Evolutionary conservation across 2,888 invertebrate species (phyloP).

Genomic region (Glaucopsyche alexis): DNA sequence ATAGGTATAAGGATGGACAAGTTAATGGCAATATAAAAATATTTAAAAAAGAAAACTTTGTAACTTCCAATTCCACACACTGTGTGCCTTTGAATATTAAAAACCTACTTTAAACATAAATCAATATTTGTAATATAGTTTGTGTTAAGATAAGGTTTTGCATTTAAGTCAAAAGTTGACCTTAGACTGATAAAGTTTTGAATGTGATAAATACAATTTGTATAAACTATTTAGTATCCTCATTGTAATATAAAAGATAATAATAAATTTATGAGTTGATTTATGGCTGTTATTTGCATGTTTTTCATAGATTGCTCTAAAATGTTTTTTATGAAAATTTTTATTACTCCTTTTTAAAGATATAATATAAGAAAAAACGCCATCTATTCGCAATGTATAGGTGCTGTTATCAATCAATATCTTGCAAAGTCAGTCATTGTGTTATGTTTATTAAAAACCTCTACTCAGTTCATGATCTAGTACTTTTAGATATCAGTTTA

Average conservation of each 20-base stretch:
- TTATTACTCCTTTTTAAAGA: neutral
- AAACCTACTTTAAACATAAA: neutral
- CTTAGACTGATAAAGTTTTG: constrained; percentile 35
- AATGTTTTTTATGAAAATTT: neutral
- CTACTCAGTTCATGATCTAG: neutral
- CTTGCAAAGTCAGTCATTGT: too few relatives aligned
- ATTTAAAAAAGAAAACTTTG: too few relatives aligned
- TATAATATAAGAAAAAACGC: neutral
- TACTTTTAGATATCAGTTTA: neutral
- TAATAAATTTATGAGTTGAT: constrained; percentile 26
- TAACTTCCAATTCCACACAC: neutral
- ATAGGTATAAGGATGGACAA: too few relatives aligned
- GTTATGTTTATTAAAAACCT: too few relatives aligned
- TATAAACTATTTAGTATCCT: constrained; percentile 32
- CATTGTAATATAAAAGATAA: constrained; percentile 10
- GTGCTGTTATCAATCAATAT: neutral
- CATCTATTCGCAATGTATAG: neutral
- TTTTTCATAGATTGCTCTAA: neutral
- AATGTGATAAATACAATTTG: constrained; percentile 33
- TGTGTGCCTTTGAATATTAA: constrained; percentile 3
- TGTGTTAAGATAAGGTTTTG: neutral
- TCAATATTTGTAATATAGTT: too few relatives aligned
- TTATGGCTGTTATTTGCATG: neutral
- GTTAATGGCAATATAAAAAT: too few relatives aligned
- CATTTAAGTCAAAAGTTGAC: constrained; percentile 28